These are phyloP conservation scores for Selene dorsalis DNA, from an alignment of 2,797 vertebrate genomes.

Conservation along the genomic window DNA sequence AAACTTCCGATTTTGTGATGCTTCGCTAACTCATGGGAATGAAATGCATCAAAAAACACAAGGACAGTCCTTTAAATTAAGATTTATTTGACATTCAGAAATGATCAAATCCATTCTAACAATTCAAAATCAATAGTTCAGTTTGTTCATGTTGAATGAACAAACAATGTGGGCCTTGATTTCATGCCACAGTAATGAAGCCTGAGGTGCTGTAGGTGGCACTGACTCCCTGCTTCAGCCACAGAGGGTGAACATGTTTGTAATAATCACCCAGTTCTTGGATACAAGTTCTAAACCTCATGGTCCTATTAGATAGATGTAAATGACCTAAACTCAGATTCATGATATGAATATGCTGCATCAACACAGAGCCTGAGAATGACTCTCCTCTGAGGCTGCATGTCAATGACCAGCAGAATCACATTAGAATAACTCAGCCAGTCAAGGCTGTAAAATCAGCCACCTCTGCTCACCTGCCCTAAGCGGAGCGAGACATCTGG, in stretches of 20 bases:
- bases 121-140: neutral
- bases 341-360: neutral
- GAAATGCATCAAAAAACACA: neutral
- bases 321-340: neutral
- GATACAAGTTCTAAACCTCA: neutral
- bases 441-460: slow-evolving; percentile 6
- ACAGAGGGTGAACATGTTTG: no score
- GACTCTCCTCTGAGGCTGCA: neutral
- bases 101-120: neutral
- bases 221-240: no score
- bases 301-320: no score
- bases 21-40: neutral
- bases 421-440: neutral
- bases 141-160: neutral
- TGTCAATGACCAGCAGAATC: slow-evolving; percentile 17
- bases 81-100: slow-evolving; percentile 1
- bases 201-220: neutral
- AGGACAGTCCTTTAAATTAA: neutral
- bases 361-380: neutral
- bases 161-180: neutral
- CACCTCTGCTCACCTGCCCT: slow-evolving; percentile 37
- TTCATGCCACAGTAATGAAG: neutral
- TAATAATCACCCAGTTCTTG: neutral
- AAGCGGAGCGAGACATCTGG: slow-evolving; percentile 21
- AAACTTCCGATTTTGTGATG: no score